Percentiles rank a stretch among this genome's conserved stretches.
phyloP scores from a whole-genome alignment of 30 jellyfish, hydroid and myxozoan genomes.

The Cassiopea andromeda region DNA sequence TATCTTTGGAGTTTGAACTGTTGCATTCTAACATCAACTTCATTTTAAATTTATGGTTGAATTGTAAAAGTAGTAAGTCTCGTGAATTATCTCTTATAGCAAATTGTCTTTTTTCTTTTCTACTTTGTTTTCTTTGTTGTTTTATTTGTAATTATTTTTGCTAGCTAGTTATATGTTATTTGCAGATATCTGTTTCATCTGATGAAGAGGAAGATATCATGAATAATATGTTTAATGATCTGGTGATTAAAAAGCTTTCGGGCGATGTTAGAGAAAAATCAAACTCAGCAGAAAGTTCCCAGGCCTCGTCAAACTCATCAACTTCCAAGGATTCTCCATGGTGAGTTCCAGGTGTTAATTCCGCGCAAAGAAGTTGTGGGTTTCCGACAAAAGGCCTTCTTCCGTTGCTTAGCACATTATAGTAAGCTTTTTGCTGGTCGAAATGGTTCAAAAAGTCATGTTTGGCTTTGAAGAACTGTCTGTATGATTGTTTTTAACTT shows the following conservation, averaged over 20 bases:
- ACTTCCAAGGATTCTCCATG: conserved; percentile 56
- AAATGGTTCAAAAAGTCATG: too few relatives aligned
- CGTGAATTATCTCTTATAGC: too few relatives aligned
- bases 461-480: too few relatives aligned
- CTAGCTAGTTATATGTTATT: background rate
- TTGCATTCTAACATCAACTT: too few relatives aligned
- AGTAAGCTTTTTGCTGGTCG: background rate
- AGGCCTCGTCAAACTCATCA: conserved; percentile 33
- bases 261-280: conserved; percentile 35
- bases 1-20: too few relatives aligned
- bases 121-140: too few relatives aligned
- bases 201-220: conserved; percentile 56
- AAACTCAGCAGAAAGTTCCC: conserved; percentile 36
- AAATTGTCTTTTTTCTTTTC: too few relatives aligned
- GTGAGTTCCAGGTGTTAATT: background rate
- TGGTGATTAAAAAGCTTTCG: background rate
- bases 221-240: conserved; percentile 20
- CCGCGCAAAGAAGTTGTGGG: background rate
- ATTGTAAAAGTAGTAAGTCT: too few relatives aligned
- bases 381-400: background rate
- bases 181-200: conserved; percentile 47
- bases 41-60: too few relatives aligned
- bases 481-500: too few relatives aligned
- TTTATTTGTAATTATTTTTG: background rate
- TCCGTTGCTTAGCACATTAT: background rate